phyloP scores from a whole-genome alignment of 2,888 invertebrate genomes.

The Drosophila mettleri region DNA sequence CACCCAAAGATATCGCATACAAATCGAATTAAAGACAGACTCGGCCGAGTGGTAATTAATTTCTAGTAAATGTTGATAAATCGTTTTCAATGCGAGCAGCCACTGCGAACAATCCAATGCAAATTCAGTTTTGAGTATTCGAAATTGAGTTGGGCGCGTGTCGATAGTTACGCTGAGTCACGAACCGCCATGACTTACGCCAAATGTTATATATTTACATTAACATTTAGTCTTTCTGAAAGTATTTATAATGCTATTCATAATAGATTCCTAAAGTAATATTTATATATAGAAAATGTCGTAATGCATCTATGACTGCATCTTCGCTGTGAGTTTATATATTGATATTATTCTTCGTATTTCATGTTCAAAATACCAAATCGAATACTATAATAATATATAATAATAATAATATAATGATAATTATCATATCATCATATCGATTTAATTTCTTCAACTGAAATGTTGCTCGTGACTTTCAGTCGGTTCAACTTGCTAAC shows the following conservation, averaged over 20 bases:
- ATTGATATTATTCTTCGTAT: no score
- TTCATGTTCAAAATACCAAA: background rate
- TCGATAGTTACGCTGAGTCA: background rate
- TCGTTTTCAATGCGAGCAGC: conserved; percentile 47
- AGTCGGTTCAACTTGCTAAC: background rate
- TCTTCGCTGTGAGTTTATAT: no score
- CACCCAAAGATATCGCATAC: conserved; percentile 73
- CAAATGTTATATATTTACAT: background rate
- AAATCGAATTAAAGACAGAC: conserved; percentile 75
- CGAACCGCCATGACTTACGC: conserved; percentile 2
- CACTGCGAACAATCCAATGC: conserved; percentile 47
- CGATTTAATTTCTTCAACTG: no score
- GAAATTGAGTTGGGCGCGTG: background rate
- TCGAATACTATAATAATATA: no score
- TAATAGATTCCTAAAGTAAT: background rate
- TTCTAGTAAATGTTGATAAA: conserved; percentile 73
- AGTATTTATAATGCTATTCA: no score
- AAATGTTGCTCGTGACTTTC: background rate
- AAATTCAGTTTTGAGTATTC: conserved; percentile 45
- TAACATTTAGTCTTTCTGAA: no score
- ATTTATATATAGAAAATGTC: background rate
- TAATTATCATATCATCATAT: no score
- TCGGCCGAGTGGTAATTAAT: conserved; percentile 65
- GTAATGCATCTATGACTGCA: no score
- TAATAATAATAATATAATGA: no score